These are phyloP conservation scores for Melangyna quadrimaculata DNA, from an alignment of 2,888 invertebrate species.

Conservation along the genomic window DNA sequence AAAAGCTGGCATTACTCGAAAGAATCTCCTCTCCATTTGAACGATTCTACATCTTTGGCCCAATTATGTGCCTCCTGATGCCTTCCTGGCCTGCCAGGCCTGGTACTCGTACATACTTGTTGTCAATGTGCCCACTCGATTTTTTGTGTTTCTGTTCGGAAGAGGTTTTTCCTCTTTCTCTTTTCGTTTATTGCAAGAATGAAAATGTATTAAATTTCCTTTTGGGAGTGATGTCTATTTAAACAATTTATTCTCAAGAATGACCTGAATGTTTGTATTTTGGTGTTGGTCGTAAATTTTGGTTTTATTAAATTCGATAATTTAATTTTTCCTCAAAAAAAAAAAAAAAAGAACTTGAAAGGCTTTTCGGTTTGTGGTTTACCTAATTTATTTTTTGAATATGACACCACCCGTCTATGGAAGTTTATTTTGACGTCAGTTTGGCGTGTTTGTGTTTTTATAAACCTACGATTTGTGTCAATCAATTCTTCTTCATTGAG, in stretches of 20 bases:
- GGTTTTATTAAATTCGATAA: neutral
- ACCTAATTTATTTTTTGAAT: neutral
- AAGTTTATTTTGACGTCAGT: neutral
- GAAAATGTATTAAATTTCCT: constrained; percentile 17
- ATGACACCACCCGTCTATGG: neutral
- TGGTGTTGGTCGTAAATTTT: constrained; percentile 21
- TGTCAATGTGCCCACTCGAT: constrained; percentile 21
- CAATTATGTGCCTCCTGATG: neutral
- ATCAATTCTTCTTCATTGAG: constrained; percentile 30
- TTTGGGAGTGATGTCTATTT: constrained; percentile 9
- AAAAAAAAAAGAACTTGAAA: neutral
- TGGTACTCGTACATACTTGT: neutral
- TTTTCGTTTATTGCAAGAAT: neutral
- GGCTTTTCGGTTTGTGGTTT: neutral
- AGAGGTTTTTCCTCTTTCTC: constrained; percentile 20
- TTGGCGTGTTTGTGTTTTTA: constrained; percentile 3
- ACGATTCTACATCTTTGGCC: constrained; percentile 13
- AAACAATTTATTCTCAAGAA: constrained; percentile 3
- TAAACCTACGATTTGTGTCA: constrained; percentile 24
- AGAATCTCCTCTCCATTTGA: neutral
- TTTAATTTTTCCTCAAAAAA: neutral
- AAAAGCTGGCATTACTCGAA: neutral
- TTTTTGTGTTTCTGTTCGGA: neutral
- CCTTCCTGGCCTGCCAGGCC: neutral
- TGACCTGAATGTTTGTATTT: constrained; percentile 12